Conservation (phyloP, 2,797 vertebrate genomes). For the Macroramphosus scolopax region DNA sequence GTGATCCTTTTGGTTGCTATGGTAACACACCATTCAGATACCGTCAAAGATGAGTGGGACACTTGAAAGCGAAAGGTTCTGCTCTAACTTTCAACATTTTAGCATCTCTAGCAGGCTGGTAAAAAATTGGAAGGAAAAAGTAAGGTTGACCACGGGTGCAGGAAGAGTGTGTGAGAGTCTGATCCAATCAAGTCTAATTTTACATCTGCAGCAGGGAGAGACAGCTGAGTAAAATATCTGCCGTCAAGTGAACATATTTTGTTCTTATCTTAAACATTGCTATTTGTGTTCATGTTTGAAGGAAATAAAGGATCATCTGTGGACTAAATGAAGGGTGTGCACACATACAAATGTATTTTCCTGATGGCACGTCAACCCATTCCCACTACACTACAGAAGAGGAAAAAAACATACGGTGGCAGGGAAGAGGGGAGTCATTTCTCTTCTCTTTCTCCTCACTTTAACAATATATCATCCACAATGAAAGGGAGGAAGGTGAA, state of each 20-base stretch:
- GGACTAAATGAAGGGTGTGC: slow-evolving; percentile 36
- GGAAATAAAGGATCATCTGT: slow-evolving; percentile 17
- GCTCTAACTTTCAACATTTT: too few species aligned
- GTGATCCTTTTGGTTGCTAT: slow-evolving; percentile 34
- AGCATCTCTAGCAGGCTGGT: too few species aligned
- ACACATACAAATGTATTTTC: background rate
- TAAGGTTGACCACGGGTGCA: too few species aligned
- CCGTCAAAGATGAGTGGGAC: slow-evolving; percentile 9
- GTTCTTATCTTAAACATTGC: slow-evolving; percentile 39
- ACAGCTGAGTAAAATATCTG: slow-evolving; percentile 35
- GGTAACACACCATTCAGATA: slow-evolving; percentile 42
- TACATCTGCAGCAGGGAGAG: slow-evolving; percentile 25
- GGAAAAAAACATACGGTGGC: slow-evolving; percentile 9
- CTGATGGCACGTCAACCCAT: slow-evolving; percentile 10
- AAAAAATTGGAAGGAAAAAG: too few species aligned
- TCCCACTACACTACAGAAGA: too few species aligned
- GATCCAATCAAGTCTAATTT: slow-evolving; percentile 24
- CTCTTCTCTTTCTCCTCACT: slow-evolving; percentile 11
- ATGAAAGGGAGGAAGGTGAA: slow-evolving; percentile 14
- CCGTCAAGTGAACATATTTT: slow-evolving; percentile 26
- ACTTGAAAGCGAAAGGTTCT: background rate
- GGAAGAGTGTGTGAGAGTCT: too few species aligned
- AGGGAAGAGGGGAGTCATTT: slow-evolving; percentile 7
- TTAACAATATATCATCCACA: slow-evolving; percentile 20
- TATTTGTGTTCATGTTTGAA: slow-evolving; percentile 42